Base-by-base conservation (phyloP, 2,113 vertebrate genomes). In the Apteryx owenii region DNA sequence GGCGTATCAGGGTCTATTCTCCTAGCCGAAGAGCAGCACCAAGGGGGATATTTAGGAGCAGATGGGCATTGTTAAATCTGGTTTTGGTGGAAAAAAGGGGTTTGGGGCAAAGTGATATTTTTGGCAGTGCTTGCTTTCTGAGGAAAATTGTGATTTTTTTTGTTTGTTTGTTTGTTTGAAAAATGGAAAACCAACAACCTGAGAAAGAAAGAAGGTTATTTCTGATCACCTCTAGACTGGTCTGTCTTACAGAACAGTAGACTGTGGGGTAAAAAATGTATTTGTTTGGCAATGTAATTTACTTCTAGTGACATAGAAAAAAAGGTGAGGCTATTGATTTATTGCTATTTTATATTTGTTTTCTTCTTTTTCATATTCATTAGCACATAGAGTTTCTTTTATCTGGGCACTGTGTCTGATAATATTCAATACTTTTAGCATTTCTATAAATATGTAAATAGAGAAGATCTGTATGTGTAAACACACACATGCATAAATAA, bases 391-490 rank as follows among this genome's bases (percentile, higher is more conserved):
- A 12, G 46, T 65, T 89, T 69, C 93, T 82, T 89, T 87, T 81
- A 89, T 96, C 90, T 91, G 70, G 11, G 73, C 81, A 94, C 86
- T 80, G 53, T 9, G 83, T 90, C 89, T 61, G 93, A 58, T 53
- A 92, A 75, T 10, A 91, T 80, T 89, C 90, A 93, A 89, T 93
- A 51, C 81, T 76, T 95, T 40, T 82, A 76, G 81, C 88, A 48
- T 89, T 75, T 84, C 88, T 61, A 86, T 95, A 90, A 95, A 94
- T 97, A 97, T 96, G 92, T 94, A 97, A 96, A 96, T 95, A 92
- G 64, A 42, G 40, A 44, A 80, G 90, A 81, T 86, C 76, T 86
- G 88, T 89, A 90, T 95, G 94, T 95, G 90, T 93, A 97, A 96
- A 96, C 95, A 96, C 93, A 62, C 60, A 94, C 91, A 36, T 2